A percentile compares a stretch with the other conserved stretches of the same genome.
phyloP scores from a whole-genome alignment of 2,888 invertebrate genomes.

The Drosophila tripunctata region DNA sequence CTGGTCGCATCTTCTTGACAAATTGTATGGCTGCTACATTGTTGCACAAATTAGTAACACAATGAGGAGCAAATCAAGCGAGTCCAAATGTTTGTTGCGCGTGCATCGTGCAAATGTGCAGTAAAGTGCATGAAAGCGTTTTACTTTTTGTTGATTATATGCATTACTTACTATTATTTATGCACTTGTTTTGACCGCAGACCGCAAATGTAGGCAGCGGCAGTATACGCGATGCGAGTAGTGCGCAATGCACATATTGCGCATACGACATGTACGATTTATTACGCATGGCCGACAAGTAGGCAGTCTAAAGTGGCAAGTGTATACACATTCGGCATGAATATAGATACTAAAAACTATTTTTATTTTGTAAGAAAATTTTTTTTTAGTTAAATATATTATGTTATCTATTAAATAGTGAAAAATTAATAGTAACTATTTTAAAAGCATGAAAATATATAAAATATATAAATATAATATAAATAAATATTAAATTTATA shows the following conservation, averaged over 20 bases:
- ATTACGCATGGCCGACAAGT: conserved; percentile 3
- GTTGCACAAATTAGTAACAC: conserved; percentile 48
- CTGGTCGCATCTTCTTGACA: too few species aligned
- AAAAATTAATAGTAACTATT: too few species aligned
- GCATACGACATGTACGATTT: conserved; percentile 47
- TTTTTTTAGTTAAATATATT: too few species aligned
- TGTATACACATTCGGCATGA: too few species aligned
- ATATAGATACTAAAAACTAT: too few species aligned
- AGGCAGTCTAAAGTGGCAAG: too few species aligned
- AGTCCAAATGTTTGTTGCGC: conserved; percentile 37
- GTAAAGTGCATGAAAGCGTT: conserved; percentile 31
- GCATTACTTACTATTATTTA: conserved; percentile 29
- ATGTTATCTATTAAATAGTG: too few species aligned
- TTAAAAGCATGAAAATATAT: too few species aligned
- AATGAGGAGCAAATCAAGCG: conserved; percentile 52
- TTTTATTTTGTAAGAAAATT: too few species aligned
- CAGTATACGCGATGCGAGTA: too few species aligned
- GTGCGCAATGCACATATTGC: conserved; percentile 31
- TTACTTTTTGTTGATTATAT: conserved; percentile 41
- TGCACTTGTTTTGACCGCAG: conserved; percentile 26
- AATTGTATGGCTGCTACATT: conserved; percentile 20
- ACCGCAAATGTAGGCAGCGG: conserved; percentile 2
- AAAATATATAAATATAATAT: not conserved
- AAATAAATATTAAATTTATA: not conserved
- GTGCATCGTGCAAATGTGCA: conserved; percentile 31